Evolutionary conservation across 2,888 invertebrate species (phyloP), one percentile per base, ranked within the genome.

Genomic region (Acholoe squamosa): DNA sequence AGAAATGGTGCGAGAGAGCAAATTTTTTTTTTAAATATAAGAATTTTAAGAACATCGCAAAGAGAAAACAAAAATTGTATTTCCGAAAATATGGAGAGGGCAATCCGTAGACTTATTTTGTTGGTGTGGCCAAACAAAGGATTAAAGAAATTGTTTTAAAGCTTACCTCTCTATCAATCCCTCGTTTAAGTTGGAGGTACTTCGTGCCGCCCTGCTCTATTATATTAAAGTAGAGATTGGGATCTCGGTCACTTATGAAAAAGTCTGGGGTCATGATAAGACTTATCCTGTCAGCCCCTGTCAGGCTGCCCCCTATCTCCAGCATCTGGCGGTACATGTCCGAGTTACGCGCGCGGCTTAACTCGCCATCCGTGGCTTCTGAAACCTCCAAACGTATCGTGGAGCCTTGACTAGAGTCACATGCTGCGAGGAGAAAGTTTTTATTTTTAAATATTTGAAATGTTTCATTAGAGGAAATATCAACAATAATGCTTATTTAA

Each of bases 101-200:
- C n/a, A n/a, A n/a, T n/a, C n/a, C n/a, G n/a, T n/a, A n/a, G n/a
- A n/a, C n/a, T n/a, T n/a, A n/a, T n/a, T n/a, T n/a, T n/a, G n/a
- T n/a, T n/a, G n/a, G n/a, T n/a, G n/a, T n/a, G n/a, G n/a, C n/a
- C n/a, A n/a, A n/a, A n/a, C n/a, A n/a, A n/a, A n/a, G n/a, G n/a
- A n/a, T n/a, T n/a, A n/a, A n/a, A n/a, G n/a, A n/a, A n/a, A n/a
- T n/a, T n/a, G n/a, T n/a, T n/a, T n/a, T 43, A 3, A 19, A 7
- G 33, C 80, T 43, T 34, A 80, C 80, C 80, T 86, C 86, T 28
- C 86, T 86, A 28, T 86, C 56, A 16, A 86, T 31, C 7, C 86
- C 86, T 12, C 86, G 22, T 25, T 28, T 3, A 12, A 86, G 54
- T 28, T 14, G n/a, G n/a, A 86, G 54, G 54, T 52, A 86, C 0